These are phyloP conservation scores for Oscheius myriophilus DNA, from an alignment of 2,888 invertebrate species.

Conservation along the genomic window DNA sequence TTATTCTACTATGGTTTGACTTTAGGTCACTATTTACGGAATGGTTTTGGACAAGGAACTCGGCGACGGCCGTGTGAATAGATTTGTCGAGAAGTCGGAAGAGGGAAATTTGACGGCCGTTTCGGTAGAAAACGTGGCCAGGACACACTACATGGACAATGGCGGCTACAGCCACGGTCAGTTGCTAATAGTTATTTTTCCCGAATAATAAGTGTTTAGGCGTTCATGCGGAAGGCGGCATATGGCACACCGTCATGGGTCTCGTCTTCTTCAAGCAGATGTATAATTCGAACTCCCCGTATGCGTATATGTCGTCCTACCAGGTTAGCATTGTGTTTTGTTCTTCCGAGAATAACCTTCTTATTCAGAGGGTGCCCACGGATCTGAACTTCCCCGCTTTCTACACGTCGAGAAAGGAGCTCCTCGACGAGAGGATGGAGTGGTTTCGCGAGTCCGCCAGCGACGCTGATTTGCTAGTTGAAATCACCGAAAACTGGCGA, in stretches of 20 bases:
- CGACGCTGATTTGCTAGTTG: slow-evolving; percentile 5
- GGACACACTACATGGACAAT: slow-evolving; percentile 51
- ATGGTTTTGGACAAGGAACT: slow-evolving; percentile 51
- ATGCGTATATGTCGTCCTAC: slow-evolving; percentile 55
- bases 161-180: slow-evolving; percentile 49
- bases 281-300: no score
- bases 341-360: background rate
- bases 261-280: slow-evolving; percentile 55
- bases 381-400: slow-evolving; percentile 51
- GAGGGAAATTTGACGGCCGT: slow-evolving; percentile 39
- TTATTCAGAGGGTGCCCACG: slow-evolving; percentile 40
- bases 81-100: slow-evolving; percentile 43
- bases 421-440: slow-evolving; percentile 47
- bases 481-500: slow-evolving; percentile 14
- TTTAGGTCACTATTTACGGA: slow-evolving; percentile 36
- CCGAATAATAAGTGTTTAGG: slow-evolving; percentile 29
- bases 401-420: slow-evolving; percentile 33
- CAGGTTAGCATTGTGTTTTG: slow-evolving; percentile 36
- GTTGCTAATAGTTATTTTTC: background rate
- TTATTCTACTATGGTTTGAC: background rate
- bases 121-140: slow-evolving; percentile 58
- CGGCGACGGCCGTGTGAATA: slow-evolving; percentile 59
- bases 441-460: slow-evolving; percentile 40
- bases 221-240: slow-evolving; percentile 55
- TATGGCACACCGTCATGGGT: slow-evolving; percentile 62